Evolutionary conservation across 1,140 invertebrate species (phyloP).

Genomic region (Euura lappo): DNA sequence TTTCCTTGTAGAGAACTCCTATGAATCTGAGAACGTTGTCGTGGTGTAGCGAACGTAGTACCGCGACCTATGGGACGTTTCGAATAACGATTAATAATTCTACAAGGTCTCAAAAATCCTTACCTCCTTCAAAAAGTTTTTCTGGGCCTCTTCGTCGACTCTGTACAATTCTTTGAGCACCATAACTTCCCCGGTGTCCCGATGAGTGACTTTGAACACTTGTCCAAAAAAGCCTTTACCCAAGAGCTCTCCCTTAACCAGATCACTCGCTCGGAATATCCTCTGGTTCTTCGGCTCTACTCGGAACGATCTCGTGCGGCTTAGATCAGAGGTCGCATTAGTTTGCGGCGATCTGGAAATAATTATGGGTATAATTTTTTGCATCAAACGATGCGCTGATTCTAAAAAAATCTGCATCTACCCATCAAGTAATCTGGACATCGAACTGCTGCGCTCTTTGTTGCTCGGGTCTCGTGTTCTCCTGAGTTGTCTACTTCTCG

Average conservation of each 20-base stretch:
- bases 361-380: not conserved
- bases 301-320: conserved; percentile 86
- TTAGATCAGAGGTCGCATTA: conserved; percentile 70
- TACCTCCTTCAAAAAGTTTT: conserved; percentile 93
- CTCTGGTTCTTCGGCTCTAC: conserved; percentile 80
- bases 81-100: not conserved
- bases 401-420: conserved; percentile 41
- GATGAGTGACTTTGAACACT: conserved; percentile 89
- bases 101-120: not conserved
- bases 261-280: conserved; percentile 88
- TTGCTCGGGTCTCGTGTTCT: conserved; percentile 63
- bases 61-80: conserved; percentile 73
- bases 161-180: conserved; percentile 93
- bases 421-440: conserved; percentile 84
- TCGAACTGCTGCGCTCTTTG: conserved; percentile 84
- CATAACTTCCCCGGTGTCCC: conserved; percentile 90
- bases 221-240: conserved; percentile 95
- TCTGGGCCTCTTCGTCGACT: conserved; percentile 92
- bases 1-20: conserved; percentile 92
- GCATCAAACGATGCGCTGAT: not conserved
- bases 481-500: conserved; percentile 63
- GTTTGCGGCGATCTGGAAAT: conserved; percentile 53
- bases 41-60: conserved; percentile 85
- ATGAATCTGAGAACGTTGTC: conserved; percentile 91
- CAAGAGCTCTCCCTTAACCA: conserved; percentile 87